Evolutionary conservation across 2,888 invertebrate genomes (phyloP).

Genomic region (Synanthedon formicaeformis): DNA sequence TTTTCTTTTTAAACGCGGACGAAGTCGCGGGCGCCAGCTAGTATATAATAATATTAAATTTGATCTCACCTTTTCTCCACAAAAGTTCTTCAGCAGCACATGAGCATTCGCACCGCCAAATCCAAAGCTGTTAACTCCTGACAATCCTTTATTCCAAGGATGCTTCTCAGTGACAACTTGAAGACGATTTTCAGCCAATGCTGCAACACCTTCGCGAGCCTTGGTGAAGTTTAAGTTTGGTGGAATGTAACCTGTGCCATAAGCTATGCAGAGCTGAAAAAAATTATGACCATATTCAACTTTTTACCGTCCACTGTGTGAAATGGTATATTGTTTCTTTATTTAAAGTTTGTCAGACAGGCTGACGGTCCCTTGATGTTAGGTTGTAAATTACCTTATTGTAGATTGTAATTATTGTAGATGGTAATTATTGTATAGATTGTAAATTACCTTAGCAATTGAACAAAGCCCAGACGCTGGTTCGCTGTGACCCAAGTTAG

Average conservation of each 20-base stretch:
- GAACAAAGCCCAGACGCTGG: constrained; percentile 87
- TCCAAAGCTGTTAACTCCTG: constrained; percentile 92
- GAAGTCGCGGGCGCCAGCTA: too few species aligned
- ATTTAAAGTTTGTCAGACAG: too few species aligned
- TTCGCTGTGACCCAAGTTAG: constrained; percentile 94
- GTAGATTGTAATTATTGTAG: too few species aligned
- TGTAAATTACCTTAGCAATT: constrained; percentile 75
- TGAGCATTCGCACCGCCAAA: constrained; percentile 93
- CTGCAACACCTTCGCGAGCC: constrained; percentile 72
- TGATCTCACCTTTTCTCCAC: constrained; percentile 63
- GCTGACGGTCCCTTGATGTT: too few species aligned
- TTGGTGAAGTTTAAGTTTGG: constrained; percentile 85
- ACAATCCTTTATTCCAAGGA: constrained; percentile 79
- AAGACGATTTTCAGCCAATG: constrained; percentile 73
- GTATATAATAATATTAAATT: too few species aligned
- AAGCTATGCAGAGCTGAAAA: constrained; percentile 77
- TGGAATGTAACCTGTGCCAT: constrained; percentile 83
- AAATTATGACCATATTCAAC: too few species aligned
- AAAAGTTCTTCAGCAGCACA: constrained; percentile 72
- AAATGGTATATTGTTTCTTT: too few species aligned
- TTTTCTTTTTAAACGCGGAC: too few species aligned
- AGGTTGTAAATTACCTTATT: too few species aligned
- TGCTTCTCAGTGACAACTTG: constrained; percentile 80
- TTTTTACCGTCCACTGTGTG: too few species aligned
- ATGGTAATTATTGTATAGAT: too few species aligned